Conservation (phyloP, 2,797 vertebrate genomes). For the Sebastes paucispinis region DNA sequence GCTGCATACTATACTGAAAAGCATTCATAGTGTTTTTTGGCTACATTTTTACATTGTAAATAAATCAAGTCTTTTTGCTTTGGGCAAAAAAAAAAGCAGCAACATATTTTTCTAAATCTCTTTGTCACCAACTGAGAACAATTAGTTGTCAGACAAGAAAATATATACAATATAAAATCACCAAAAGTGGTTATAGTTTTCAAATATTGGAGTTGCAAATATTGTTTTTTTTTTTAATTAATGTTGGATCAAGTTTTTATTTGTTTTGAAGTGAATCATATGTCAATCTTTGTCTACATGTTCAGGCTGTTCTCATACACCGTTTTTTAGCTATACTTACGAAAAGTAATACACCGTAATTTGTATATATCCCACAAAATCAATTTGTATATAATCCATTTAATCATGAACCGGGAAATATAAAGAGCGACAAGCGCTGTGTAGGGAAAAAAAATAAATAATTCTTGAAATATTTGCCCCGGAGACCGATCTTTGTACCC, state of each 20-base stretch:
- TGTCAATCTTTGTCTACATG: not conserved
- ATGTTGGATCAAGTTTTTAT: not conserved
- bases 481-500: too few relatives aligned
- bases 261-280: not conserved
- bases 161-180: not conserved
- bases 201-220: not conserved
- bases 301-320: too few relatives aligned
- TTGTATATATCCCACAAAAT: not conserved
- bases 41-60: not conserved
- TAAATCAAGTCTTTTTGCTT: too few relatives aligned
- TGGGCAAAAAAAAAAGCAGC: too few relatives aligned
- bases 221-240: not conserved
- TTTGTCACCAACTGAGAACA: not conserved
- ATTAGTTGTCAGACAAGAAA: not conserved
- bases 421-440: too few relatives aligned
- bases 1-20: not conserved
- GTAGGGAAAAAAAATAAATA: too few relatives aligned
- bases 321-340: too few relatives aligned
- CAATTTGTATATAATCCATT: too few relatives aligned
- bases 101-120: not conserved
- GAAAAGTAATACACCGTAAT: too few relatives aligned
- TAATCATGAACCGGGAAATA: too few relatives aligned
- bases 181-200: not conserved
- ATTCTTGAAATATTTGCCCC: too few relatives aligned
- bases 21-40: not conserved